These are phyloP conservation scores for Cardinalis cardinalis DNA, from an alignment of 2,113 vertebrate species.

Conservation along the genomic window DNA sequence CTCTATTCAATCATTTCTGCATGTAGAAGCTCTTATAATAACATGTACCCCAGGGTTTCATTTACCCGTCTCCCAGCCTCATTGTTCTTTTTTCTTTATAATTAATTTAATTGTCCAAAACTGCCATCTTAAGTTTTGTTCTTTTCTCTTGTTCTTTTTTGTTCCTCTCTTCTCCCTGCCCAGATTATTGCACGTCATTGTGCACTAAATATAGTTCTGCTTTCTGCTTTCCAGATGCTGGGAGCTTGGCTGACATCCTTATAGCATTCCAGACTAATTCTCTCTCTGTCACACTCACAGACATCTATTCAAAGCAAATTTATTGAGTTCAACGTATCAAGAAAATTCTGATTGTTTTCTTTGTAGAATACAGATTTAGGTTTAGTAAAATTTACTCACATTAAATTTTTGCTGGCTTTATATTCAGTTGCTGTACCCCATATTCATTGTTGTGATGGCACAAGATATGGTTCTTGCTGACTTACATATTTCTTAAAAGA, in stretches of 20 bases:
- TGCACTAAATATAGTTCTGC: constrained; percentile 76
- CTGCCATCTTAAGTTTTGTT: constrained; percentile 50
- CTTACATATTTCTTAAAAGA: neutral
- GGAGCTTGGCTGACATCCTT: constrained; percentile 62
- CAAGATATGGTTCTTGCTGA: neutral
- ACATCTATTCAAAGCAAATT: constrained; percentile 40
- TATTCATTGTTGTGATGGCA: neutral
- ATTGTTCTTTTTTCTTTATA: constrained; percentile 48
- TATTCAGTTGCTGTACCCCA: neutral
- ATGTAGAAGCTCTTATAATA: constrained; percentile 34
- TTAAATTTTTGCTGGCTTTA: neutral
- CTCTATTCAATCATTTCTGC: constrained; percentile 18
- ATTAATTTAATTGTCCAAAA: constrained; percentile 50
- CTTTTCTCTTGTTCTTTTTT: constrained; percentile 25
- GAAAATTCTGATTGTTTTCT: neutral
- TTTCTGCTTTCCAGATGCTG: constrained; percentile 78
- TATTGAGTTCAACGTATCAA: neutral
- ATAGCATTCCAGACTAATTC: constrained; percentile 65
- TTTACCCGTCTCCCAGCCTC: constrained; percentile 4
- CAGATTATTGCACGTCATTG: constrained; percentile 80
- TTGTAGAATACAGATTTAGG: neutral
- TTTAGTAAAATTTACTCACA: neutral
- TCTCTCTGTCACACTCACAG: constrained; percentile 20
- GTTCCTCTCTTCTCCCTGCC: neutral
- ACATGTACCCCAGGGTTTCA: constrained; percentile 3